Evolutionary conservation across 2,888 invertebrate species (phyloP).

Genomic region (Rotaria socialis): DNA sequence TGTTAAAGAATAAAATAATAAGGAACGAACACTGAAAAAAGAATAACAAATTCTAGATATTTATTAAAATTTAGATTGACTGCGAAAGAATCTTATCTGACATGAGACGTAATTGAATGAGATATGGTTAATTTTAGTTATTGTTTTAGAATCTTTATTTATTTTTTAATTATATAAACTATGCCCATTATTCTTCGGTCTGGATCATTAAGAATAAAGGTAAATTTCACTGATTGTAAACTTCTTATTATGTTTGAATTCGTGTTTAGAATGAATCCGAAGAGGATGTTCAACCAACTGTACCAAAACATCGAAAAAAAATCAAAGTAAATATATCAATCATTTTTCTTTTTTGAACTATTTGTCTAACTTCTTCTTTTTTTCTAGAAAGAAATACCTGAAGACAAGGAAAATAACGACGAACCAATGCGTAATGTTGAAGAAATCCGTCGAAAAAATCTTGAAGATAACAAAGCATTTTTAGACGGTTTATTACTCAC

Average conservation of each 20-base stretch:
- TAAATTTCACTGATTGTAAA: neutral
- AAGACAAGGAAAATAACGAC: neutral
- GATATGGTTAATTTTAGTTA: neutral
- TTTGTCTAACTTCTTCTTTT: too few relatives aligned
- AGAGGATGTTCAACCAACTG: neutral
- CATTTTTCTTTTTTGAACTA: too few relatives aligned
- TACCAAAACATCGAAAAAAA: neutral
- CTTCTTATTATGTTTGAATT: neutral
- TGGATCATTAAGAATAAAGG: neutral
- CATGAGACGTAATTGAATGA: too few relatives aligned
- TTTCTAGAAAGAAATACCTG: neutral
- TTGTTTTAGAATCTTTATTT: neutral
- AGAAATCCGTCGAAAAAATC: slow-evolving; percentile 31
- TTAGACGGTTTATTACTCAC: slow-evolving; percentile 31
- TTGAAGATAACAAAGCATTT: neutral
- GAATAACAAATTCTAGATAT: too few relatives aligned
- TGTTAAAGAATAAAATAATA: too few relatives aligned
- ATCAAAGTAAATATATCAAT: neutral
- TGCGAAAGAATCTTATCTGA: too few relatives aligned
- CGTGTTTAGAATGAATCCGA: neutral
- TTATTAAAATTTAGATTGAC: too few relatives aligned
- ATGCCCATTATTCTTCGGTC: neutral
- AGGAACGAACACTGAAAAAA: too few relatives aligned
- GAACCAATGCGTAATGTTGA: slow-evolving; percentile 1
- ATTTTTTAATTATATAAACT: neutral